Evolutionary conservation across 2,797 vertebrate species (phyloP).

Genomic region (Falco novaeseelandiae): DNA sequence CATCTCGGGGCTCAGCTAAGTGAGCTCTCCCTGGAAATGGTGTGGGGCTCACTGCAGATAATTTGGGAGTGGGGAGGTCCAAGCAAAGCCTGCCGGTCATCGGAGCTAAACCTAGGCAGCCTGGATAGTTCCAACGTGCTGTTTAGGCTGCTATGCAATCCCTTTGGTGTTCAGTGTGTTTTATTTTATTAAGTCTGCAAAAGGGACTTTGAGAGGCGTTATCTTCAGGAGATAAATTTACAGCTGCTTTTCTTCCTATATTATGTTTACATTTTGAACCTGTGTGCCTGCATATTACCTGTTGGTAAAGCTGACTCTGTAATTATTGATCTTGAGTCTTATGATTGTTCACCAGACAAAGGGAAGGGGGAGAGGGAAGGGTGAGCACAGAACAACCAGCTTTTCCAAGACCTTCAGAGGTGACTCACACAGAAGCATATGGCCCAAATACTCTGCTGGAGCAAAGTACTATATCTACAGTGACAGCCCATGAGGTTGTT

Average conservation of each 20-base stretch:
- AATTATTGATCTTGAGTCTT: conserved; percentile 58
- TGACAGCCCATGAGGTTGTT: not conserved
- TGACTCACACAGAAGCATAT: not conserved
- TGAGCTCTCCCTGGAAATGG: not conserved
- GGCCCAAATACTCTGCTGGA: not conserved
- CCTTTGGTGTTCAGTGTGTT: not conserved
- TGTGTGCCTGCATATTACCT: conserved; percentile 1
- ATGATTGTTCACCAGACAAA: not conserved
- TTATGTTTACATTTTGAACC: conserved; percentile 32
- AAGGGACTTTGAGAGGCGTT: conserved; percentile 5
- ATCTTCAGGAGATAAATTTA: conserved; percentile 41
- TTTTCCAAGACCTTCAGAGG: not conserved
- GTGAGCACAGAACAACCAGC: not conserved
- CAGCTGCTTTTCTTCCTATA: conserved; percentile 25
- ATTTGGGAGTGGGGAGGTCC: not conserved
- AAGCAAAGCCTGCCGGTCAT: not conserved
- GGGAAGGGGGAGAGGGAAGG: not conserved
- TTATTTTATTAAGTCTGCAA: conserved; percentile 30
- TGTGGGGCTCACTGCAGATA: not conserved
- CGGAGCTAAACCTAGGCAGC: not conserved
- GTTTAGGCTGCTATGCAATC: not conserved
- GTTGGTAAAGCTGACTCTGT: conserved; percentile 31
- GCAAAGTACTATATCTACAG: not conserved
- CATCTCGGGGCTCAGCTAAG: not conserved
- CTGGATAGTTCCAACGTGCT: not conserved